Percentiles rank a stretch among this genome's conserved stretches.
Conservation (phyloP, 2,113 vertebrate genomes). For the Amphilophus citrinellus region DNA sequence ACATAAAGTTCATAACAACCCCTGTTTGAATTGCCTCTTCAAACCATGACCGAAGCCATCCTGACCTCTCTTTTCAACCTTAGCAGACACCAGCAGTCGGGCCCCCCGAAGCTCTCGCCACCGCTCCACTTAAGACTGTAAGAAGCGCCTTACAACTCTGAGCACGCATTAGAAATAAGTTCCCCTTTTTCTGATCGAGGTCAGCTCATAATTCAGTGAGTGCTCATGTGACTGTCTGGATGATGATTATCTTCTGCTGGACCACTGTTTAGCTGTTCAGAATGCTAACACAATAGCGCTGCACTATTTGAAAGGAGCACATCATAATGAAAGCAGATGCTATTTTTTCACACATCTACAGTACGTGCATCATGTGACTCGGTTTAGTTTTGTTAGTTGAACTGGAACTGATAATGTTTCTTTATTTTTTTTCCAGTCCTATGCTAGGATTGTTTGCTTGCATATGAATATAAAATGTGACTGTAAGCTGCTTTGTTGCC, state of each 20-base stretch:
- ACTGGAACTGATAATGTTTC: constrained; percentile 39
- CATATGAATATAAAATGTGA: constrained; percentile 52
- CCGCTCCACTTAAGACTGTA: not conserved
- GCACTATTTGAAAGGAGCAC: constrained; percentile 18
- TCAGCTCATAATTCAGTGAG: not conserved
- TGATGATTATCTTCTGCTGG: constrained; percentile 24
- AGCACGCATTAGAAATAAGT: constrained; percentile 2
- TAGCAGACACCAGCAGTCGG: constrained; percentile 64
- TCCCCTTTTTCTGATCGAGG: not conserved
- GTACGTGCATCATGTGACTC: constrained; percentile 9
- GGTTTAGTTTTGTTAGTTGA: constrained; percentile 40
- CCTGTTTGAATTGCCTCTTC: not conserved
- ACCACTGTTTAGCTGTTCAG: constrained; percentile 27
- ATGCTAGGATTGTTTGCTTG: constrained; percentile 46
- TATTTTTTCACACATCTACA: constrained; percentile 12
- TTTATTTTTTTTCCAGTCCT: constrained; percentile 19
- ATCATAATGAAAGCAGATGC: constrained; percentile 6
- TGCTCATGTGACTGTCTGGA: not conserved
- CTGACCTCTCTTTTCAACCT: not conserved
- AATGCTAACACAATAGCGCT: constrained; percentile 23
- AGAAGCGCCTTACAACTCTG: constrained; percentile 66
- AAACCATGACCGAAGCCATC: constrained; percentile 19
- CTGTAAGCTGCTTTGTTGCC: constrained; percentile 38
- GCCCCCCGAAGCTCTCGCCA: not conserved
- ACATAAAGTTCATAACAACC: not conserved